Conservation (phyloP, 2,113 vertebrate species). For the Labeo catla region DNA sequence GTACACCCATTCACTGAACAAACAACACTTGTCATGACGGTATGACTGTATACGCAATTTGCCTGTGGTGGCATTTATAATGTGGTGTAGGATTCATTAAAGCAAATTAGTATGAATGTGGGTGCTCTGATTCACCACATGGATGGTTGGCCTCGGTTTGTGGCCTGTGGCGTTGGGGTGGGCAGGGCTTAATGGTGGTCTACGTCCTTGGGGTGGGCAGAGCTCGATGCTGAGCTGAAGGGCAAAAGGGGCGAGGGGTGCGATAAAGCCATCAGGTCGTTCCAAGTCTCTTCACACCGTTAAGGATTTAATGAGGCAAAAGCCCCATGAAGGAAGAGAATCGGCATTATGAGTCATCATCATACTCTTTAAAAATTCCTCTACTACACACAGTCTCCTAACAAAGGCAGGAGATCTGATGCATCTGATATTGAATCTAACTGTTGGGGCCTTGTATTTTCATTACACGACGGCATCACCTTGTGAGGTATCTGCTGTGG, state of each 20-base stretch:
- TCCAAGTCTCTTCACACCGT: slow-evolving; percentile 57
- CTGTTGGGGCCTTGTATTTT: slow-evolving; percentile 12
- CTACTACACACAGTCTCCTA: slow-evolving; percentile 29
- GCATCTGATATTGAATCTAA: not conserved
- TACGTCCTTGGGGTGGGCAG: slow-evolving; percentile 16
- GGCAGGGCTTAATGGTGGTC: slow-evolving; percentile 30
- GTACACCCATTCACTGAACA: not conserved
- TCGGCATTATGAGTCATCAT: slow-evolving; percentile 59
- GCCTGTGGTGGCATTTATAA: not conserved
- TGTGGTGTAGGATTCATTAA: slow-evolving; percentile 2
- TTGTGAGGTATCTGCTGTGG: not conserved
- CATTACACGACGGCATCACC: not conserved
- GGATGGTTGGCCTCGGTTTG: slow-evolving; percentile 18
- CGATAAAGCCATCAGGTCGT: slow-evolving; percentile 54
- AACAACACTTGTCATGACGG: not conserved
- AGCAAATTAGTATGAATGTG: slow-evolving; percentile 24
- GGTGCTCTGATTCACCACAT: slow-evolving; percentile 19
- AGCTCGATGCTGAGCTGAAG: slow-evolving; percentile 26
- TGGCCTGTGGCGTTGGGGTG: slow-evolving; percentile 26
- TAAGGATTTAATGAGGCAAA: slow-evolving; percentile 64
- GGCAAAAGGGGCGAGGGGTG: slow-evolving; percentile 51
- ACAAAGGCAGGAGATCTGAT: slow-evolving; percentile 8
- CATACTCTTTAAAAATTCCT: slow-evolving; percentile 32
- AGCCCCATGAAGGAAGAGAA: slow-evolving; percentile 56
- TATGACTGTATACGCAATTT: not conserved